Conservation (phyloP, 2,888 invertebrate species). For the Aspidapion aeneum region DNA sequence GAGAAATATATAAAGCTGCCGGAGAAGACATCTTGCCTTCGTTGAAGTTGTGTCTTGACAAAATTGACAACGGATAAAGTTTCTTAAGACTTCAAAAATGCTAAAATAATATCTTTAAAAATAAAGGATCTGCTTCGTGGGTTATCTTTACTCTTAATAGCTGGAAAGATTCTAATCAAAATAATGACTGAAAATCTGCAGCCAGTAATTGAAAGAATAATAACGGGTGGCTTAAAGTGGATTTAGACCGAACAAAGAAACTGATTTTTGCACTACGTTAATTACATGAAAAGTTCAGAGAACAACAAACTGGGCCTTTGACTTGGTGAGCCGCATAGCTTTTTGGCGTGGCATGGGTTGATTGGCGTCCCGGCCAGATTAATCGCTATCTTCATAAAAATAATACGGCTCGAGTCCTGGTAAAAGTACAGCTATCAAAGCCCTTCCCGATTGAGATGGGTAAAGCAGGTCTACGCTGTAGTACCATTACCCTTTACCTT, state of each 20-base stretch:
- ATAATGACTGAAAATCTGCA: background rate
- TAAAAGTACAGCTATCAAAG: background rate
- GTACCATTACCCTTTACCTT: background rate
- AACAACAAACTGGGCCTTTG: constrained; percentile 1
- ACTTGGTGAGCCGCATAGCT: background rate
- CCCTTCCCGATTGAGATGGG: background rate
- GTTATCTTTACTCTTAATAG: background rate
- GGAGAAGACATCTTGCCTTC: too few relatives aligned
- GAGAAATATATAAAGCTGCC: too few relatives aligned
- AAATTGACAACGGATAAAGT: background rate
- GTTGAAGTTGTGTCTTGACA: too few relatives aligned
- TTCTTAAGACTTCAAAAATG: too few relatives aligned
- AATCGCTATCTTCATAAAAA: background rate
- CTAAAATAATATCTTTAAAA: too few relatives aligned
- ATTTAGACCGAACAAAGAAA: background rate
- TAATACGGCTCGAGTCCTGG: background rate
- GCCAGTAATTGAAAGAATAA: too few relatives aligned
- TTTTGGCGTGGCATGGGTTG: too few relatives aligned
- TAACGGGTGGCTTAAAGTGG: background rate
- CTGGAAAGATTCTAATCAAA: background rate
- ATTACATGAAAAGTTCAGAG: background rate
- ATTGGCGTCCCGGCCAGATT: too few relatives aligned
- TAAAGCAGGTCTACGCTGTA: background rate
- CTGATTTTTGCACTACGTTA: background rate
- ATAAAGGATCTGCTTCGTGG: background rate